A percentile compares a stretch with the other conserved stretches of the same genome.
Conservation (phyloP, 2,888 invertebrate genomes). For the Conops quadrifasciatus region DNA sequence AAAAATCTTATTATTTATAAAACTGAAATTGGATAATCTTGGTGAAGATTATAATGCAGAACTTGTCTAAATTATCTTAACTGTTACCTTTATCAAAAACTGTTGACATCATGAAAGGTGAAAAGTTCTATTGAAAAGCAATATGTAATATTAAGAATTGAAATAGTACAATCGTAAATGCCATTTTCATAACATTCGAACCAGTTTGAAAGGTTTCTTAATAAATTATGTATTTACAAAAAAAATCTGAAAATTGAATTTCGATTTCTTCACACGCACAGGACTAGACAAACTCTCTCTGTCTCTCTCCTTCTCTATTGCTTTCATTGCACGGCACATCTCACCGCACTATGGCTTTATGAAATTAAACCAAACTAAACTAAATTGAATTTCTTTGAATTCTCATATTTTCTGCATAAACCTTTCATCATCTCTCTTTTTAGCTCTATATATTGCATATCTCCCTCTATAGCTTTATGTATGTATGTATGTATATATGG, state of each 20-base stretch:
- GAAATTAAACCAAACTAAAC: too few species aligned
- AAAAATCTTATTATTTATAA: too few species aligned
- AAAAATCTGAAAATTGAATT: constrained; percentile 1
- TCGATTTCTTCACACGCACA: constrained; percentile 17
- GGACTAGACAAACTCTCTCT: neutral
- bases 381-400: neutral
- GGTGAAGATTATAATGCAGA: too few species aligned
- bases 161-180: too few species aligned
- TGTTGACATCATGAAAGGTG: too few species aligned
- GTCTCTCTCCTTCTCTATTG: neutral
- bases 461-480: neutral
- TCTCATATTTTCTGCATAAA: neutral
- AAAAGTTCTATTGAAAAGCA: too few species aligned
- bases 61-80: too few species aligned
- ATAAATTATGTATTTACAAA: neutral
- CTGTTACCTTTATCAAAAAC: too few species aligned
- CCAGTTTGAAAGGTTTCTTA: too few species aligned
- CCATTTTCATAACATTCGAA: too few species aligned
- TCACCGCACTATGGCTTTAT: neutral
- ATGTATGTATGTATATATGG: constrained; percentile 21
- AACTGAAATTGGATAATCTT: too few species aligned
- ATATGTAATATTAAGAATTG: too few species aligned
- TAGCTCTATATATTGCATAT: neutral
- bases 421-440: constrained; percentile 7
- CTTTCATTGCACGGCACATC: neutral